Conservation (phyloP, 1,140 invertebrate genomes). For the Oedothorax gibbosus region DNA sequence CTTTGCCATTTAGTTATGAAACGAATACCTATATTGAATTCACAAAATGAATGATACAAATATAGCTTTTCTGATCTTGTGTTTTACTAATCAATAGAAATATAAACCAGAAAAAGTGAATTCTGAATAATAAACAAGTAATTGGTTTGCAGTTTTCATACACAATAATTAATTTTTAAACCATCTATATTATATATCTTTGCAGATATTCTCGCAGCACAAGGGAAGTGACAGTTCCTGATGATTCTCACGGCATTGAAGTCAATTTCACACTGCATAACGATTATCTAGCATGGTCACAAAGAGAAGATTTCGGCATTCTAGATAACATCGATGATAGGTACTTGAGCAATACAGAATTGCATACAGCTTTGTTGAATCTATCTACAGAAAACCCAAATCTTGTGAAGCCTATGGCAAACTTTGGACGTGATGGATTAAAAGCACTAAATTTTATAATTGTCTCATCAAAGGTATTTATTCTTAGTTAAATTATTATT, state of each 20-base stretch:
- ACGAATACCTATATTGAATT: too few relatives aligned
- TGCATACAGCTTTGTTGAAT: conserved; percentile 75
- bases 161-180: too few relatives aligned
- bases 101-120: too few relatives aligned
- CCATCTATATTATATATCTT: too few relatives aligned
- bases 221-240: conserved; percentile 75
- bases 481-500: background rate
- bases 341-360: conserved; percentile 77
- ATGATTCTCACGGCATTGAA: conserved; percentile 71
- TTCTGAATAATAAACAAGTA: too few relatives aligned
- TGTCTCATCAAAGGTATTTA: conserved; percentile 44
- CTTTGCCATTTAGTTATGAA: too few relatives aligned
- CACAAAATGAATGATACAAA: too few relatives aligned
- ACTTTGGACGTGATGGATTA: conserved; percentile 32
- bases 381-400: conserved; percentile 76
- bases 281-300: conserved; percentile 82
- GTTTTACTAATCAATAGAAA: too few relatives aligned
- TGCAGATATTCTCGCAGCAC: conserved; percentile 76
- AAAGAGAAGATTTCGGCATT: conserved; percentile 79
- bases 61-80: too few relatives aligned
- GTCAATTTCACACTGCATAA: conserved; percentile 85
- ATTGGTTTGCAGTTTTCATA: too few relatives aligned
- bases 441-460: conserved; percentile 51
- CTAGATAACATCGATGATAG: conserved; percentile 70
- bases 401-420: conserved; percentile 68